Evolutionary conservation across 2,113 vertebrate genomes (phyloP).

Genomic region (Noctilio leporinus): DNA sequence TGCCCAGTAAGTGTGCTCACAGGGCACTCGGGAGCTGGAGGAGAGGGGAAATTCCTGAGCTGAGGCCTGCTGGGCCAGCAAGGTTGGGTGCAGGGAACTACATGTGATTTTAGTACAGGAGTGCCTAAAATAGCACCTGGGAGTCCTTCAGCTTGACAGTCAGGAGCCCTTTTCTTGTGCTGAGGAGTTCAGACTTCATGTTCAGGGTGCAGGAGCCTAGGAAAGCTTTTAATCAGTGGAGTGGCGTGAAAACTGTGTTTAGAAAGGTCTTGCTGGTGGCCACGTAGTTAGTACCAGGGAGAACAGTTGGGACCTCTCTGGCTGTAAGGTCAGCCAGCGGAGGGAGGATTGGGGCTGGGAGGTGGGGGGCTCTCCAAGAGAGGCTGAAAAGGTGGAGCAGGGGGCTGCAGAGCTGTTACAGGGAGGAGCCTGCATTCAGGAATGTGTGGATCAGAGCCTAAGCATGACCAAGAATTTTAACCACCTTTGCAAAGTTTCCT

Average conservation of each 20-base stretch:
- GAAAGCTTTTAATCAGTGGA: slow-evolving; percentile 10
- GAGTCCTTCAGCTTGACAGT: slow-evolving; percentile 51
- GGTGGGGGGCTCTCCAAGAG: not conserved
- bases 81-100: not conserved
- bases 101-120: not conserved
- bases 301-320: not conserved
- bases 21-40: not conserved
- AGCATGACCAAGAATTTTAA: not conserved
- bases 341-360: not conserved
- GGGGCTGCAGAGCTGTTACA: not conserved
- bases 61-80: slow-evolving; percentile 2
- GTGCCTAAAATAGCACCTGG: slow-evolving; percentile 58
- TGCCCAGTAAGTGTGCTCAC: not conserved
- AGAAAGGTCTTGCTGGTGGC: not conserved
- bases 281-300: not conserved
- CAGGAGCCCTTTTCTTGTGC: not conserved
- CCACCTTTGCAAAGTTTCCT: not conserved
- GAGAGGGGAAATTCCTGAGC: slow-evolving; percentile 23
- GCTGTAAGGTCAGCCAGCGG: not conserved
- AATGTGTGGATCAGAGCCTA: not conserved
- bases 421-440: not conserved
- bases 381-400: not conserved
- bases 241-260: slow-evolving; percentile 9
- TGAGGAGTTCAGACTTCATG: not conserved
- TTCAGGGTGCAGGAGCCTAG: not conserved